A percentile compares a stretch with the other conserved stretches of the same genome.
phyloP scores from a whole-genome alignment of 2,888 invertebrate species.

The Platycnemis pennipes region DNA sequence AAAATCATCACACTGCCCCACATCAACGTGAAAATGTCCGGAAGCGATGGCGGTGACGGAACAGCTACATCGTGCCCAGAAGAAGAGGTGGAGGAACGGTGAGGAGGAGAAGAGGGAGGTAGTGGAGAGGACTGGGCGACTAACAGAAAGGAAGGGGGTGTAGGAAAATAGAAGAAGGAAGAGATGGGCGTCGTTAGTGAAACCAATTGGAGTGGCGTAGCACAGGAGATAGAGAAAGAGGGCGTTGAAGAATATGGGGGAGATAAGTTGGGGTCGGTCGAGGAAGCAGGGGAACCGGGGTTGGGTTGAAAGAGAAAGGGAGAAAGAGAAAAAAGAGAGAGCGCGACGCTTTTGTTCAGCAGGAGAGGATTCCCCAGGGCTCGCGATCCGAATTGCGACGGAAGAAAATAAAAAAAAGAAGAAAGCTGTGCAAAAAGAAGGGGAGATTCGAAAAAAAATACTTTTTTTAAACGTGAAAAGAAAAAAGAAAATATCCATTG shows the following conservation, averaged over 20 bases:
- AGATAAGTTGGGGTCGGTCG: background rate
- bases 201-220: too few relatives aligned
- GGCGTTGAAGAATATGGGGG: too few relatives aligned
- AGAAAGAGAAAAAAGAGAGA: background rate
- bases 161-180: too few relatives aligned
- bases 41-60: too few relatives aligned
- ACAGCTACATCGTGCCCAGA: too few relatives aligned
- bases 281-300: background rate
- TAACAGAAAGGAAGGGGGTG: too few relatives aligned
- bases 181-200: too few relatives aligned
- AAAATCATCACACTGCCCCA: too few relatives aligned
- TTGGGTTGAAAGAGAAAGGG: background rate
- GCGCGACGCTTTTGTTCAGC: background rate
- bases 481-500: constrained; percentile 1
- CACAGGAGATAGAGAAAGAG: too few relatives aligned
- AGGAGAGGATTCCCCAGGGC: background rate
- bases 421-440: background rate
- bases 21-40: too few relatives aligned
- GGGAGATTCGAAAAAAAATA: background rate
- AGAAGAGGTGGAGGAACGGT: background rate
- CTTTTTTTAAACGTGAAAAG: background rate
- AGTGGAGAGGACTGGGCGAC: too few relatives aligned
- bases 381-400: background rate
- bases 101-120: background rate
- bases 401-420: background rate